phyloP scores from a whole-genome alignment of 2,888 invertebrate genomes.

The Diplolepis rosae region DNA sequence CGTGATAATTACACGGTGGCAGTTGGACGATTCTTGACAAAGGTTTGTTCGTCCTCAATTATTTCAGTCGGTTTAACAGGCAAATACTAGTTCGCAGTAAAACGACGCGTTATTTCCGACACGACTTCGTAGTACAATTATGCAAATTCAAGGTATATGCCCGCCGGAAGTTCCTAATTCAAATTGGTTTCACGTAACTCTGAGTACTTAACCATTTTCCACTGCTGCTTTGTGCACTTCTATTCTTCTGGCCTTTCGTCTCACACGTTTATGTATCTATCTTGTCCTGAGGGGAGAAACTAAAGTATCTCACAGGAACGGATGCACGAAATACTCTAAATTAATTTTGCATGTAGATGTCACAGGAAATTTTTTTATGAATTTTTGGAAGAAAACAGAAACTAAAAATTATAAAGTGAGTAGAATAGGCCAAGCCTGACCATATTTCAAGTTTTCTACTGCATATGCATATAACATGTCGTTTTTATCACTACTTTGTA shows the following conservation, averaged over 20 bases:
- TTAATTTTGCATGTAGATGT: too few species aligned
- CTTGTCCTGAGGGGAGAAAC: background rate
- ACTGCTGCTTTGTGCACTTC: conserved; percentile 37
- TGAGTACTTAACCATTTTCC: conserved; percentile 46
- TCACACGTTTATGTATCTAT: background rate
- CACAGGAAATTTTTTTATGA: too few species aligned
- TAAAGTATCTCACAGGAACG: background rate
- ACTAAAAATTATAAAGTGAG: too few species aligned
- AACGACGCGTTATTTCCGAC: conserved; percentile 30
- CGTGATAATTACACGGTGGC: background rate
- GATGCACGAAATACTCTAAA: background rate
- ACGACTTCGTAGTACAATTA: conserved; percentile 46
- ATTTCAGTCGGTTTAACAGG: background rate
- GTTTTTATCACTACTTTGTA: too few species aligned
- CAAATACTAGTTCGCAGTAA: background rate
- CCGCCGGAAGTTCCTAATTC: conserved; percentile 66
- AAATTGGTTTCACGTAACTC: conserved; percentile 65
- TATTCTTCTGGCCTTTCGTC: background rate
- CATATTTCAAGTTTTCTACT: too few species aligned
- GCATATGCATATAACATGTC: too few species aligned
- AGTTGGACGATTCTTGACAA: background rate
- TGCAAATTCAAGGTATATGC: conserved; percentile 66
- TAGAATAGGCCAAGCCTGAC: too few species aligned
- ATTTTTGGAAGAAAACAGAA: too few species aligned
- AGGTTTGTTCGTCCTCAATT: background rate